These are phyloP conservation scores for Gastrophysa polygoni DNA, from an alignment of 2,888 invertebrate genomes.

Conservation along the genomic window DNA sequence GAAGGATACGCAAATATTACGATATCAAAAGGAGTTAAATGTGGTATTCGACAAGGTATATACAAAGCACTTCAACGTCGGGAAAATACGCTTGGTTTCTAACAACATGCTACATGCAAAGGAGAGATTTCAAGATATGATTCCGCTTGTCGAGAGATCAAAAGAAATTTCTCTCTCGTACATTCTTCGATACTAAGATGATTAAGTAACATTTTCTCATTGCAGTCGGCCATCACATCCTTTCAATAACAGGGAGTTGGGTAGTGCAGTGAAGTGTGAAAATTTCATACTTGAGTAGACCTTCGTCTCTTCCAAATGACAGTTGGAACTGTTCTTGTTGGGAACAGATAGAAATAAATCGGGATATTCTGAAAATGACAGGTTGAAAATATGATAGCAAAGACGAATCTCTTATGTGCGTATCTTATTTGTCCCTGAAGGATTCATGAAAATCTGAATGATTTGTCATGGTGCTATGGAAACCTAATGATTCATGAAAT, in stretches of 20 bases:
- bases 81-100: constrained; percentile 25
- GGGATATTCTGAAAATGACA: no score
- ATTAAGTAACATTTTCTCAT: constrained; percentile 27
- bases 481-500: no score
- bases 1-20: background rate
- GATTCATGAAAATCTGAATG: no score
- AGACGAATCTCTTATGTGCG: background rate
- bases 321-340: no score
- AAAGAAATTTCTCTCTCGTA: constrained; percentile 22
- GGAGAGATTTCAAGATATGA: constrained; percentile 27
- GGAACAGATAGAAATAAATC: no score
- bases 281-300: background rate
- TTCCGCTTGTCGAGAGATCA: constrained; percentile 24
- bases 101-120: constrained; percentile 25
- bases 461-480: no score
- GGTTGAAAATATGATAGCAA: no score
- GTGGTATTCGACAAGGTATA: constrained; percentile 8
- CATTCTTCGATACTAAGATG: constrained; percentile 27
- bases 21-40: constrained; percentile 9
- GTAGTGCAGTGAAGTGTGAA: no score
- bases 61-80: constrained; percentile 19
- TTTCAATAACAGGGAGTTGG: no score
- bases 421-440: no score
- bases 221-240: constrained; percentile 10
- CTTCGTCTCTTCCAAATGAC: no score